A percentile compares a stretch with the other conserved stretches of the same genome.
Conservation (phyloP, 2,888 invertebrate genomes). For the Drosophila flavopinicola region DNA sequence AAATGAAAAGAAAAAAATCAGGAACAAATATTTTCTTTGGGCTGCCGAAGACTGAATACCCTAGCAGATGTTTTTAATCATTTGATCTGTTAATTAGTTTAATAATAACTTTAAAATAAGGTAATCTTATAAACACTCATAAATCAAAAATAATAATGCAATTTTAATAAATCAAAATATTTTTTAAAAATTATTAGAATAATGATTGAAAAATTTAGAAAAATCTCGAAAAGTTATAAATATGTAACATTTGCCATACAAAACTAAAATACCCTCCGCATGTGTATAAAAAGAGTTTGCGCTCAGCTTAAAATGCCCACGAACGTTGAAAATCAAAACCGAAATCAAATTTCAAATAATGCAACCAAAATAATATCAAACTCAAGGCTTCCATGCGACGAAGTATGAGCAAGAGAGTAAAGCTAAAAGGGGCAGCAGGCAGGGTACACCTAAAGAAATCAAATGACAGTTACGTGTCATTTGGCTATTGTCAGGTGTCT, state of each 20-base stretch:
- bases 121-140: no score
- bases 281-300: constrained; percentile 9
- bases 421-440: neutral
- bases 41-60: neutral
- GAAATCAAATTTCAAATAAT: constrained; percentile 74
- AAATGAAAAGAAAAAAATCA: neutral
- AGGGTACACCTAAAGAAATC: neutral
- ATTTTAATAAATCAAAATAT: no score
- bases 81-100: no score
- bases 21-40: no score
- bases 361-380: constrained; percentile 45
- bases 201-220: no score
- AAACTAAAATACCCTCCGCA: neutral
- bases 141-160: no score
- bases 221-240: neutral
- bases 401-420: neutral
- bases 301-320: constrained; percentile 69
- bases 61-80: neutral
- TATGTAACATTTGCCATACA: neutral
- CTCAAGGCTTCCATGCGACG: constrained; percentile 53
- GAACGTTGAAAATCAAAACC: constrained; percentile 43
- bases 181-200: no score
- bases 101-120: no score
- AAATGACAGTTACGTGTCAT: constrained; percentile 45
- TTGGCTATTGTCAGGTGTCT: constrained; percentile 72